Percentiles rank a stretch among this genome's conserved stretches.
phyloP scores from a whole-genome alignment of 2,113 vertebrate species.

The Apaloderma vittatum region DNA sequence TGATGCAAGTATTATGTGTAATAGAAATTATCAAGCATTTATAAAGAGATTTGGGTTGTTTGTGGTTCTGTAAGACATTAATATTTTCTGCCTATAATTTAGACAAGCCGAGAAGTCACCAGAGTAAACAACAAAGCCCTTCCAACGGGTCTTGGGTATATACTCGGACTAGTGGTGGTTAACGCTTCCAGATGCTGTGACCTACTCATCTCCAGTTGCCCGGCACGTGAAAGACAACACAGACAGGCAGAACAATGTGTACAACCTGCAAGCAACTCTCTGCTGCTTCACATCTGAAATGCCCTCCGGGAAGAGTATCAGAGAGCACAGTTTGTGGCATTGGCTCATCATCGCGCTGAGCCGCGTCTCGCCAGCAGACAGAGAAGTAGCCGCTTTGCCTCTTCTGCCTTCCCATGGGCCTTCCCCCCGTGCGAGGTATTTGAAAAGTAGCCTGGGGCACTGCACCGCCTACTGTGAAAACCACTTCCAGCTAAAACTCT shows the following conservation, averaged over 20 bases:
- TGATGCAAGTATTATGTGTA: neutral
- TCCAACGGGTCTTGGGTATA: accelerated
- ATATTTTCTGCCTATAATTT: neutral
- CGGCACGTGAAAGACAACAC: neutral
- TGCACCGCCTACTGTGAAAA: neutral
- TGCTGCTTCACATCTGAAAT: neutral
- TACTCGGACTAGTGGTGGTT: too few relatives aligned
- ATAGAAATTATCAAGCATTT: neutral
- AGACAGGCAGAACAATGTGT: neutral
- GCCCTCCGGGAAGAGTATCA: neutral
- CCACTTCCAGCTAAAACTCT: accelerated
- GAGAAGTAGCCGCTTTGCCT: neutral
- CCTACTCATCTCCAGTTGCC: neutral
- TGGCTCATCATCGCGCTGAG: neutral
- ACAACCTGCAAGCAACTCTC: neutral
- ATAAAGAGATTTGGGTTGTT: neutral
- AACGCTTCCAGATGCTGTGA: neutral
- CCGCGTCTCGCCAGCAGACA: neutral
- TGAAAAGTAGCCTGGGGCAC: neutral
- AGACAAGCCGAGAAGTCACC: neutral
- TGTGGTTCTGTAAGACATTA: neutral
- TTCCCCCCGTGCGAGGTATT: accelerated
- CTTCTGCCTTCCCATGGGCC: neutral
- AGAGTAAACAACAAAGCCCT: neutral
- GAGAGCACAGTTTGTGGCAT: accelerated